Evolutionary conservation across 2,113 vertebrate species (phyloP).

Genomic region (Lepus europaeus): DNA sequence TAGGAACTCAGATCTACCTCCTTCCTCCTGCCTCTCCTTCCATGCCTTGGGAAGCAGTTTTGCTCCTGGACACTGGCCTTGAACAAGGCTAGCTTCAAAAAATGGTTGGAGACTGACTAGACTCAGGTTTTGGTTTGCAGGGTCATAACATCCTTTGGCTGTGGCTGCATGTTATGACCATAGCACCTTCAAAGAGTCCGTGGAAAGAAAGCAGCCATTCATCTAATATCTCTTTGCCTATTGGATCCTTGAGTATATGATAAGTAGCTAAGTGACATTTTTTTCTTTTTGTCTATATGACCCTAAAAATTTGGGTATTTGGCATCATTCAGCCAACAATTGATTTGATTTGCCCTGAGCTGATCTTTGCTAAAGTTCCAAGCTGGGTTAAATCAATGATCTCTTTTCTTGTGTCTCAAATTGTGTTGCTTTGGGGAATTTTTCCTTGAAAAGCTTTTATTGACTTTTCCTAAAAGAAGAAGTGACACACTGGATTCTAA

Average conservation of each 20-base stretch:
- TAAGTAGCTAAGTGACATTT: background rate
- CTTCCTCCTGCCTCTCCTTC: background rate
- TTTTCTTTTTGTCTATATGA: slow-evolving; percentile 52
- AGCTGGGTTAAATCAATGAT: slow-evolving; percentile 61
- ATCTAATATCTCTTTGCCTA: background rate
- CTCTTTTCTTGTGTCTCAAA: slow-evolving; percentile 67
- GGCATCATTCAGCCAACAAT: slow-evolving; percentile 55
- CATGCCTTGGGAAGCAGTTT: background rate
- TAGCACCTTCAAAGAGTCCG: background rate
- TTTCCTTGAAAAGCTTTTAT: slow-evolving; percentile 76
- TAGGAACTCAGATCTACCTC: background rate
- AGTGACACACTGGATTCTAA: slow-evolving; percentile 42
- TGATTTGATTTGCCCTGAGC: slow-evolving; percentile 21
- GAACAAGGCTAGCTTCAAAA: background rate
- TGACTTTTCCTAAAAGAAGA: slow-evolving; percentile 70
- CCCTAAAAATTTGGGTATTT: slow-evolving; percentile 48
- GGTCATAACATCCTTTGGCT: background rate
- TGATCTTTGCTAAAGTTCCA: slow-evolving; percentile 54
- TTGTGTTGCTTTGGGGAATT: slow-evolving; percentile 67
- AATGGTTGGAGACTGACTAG: background rate
- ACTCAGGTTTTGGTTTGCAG: background rate
- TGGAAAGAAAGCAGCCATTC: background rate
- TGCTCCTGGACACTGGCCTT: background rate
- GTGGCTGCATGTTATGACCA: background rate
- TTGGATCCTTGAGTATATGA: background rate